A percentile compares a stretch with the other conserved stretches of the same genome.
These are phyloP conservation scores for Clivina fossor DNA, from an alignment of 2,888 invertebrate genomes.

Conservation along the genomic window DNA sequence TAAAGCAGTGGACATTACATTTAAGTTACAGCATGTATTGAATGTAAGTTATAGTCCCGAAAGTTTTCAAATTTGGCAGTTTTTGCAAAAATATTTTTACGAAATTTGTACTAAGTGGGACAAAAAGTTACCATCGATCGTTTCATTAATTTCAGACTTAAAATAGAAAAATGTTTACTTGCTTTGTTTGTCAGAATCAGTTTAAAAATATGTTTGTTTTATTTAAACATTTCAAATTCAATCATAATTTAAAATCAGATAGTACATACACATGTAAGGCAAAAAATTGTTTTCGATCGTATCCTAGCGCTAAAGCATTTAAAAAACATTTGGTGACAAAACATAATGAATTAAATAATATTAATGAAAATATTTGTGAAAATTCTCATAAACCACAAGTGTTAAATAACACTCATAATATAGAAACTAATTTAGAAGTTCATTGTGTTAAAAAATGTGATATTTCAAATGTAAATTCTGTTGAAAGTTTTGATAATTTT, in stretches of 20 bases:
- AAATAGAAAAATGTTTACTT: neutral
- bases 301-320: neutral
- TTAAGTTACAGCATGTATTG: conserved; percentile 5
- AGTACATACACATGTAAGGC: conserved; percentile 1
- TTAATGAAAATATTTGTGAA: neutral
- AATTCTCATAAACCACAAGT: neutral
- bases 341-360: conserved; percentile 1
- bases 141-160: neutral
- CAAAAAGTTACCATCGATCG: too few species aligned
- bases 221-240: conserved; percentile 3
- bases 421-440: neutral
- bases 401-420: neutral
- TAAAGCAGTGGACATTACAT: conserved; percentile 2
- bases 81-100: too few species aligned
- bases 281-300: neutral
- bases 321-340: neutral
- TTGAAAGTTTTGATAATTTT: neutral
- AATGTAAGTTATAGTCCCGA: conserved; percentile 3
- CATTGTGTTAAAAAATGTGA: too few species aligned
- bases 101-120: too few species aligned
- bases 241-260: conserved; percentile 1
- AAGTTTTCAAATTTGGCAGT: conserved; percentile 1
- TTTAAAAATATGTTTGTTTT: conserved; percentile 1
- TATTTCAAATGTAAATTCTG: neutral
- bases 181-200: neutral